These are phyloP conservation scores for Anthrax anthrax DNA, from an alignment of 2,888 invertebrate genomes.

Conservation along the genomic window DNA sequence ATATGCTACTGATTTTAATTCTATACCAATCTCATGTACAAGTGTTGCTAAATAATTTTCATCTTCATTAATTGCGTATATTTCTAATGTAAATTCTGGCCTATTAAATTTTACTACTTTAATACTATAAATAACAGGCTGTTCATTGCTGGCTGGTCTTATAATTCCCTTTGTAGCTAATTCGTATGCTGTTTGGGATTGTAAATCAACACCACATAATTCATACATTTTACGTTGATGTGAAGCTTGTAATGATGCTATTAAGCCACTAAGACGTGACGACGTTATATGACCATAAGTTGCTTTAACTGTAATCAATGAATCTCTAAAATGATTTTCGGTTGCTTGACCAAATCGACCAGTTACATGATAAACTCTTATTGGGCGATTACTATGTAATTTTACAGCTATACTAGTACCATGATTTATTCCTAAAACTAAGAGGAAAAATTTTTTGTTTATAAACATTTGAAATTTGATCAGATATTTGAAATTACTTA, in stretches of 20 bases:
- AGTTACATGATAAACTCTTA: constrained; percentile 57
- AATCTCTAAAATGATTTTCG: constrained; percentile 54
- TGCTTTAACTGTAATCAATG: constrained; percentile 53
- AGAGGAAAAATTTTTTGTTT: constrained; percentile 13
- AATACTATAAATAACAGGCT: constrained; percentile 72
- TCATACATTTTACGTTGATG: constrained; percentile 79
- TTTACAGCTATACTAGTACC: constrained; percentile 43
- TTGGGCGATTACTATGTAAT: constrained; percentile 45
- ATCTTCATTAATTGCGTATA: constrained; percentile 76
- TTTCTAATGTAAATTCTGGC: constrained; percentile 77
- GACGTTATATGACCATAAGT: constrained; percentile 55
- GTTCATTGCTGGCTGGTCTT: constrained; percentile 51
- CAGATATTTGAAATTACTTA: constrained; percentile 38
- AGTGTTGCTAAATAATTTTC: constrained; percentile 60
- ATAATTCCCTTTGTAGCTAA: constrained; percentile 69
- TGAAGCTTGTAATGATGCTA: constrained; percentile 67
- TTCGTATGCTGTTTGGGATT: constrained; percentile 82
- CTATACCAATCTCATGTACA: constrained; percentile 71
- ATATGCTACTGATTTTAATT: constrained; percentile 64
- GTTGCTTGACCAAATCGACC: constrained; percentile 66
- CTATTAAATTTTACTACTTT: constrained; percentile 67
- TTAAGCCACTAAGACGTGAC: constrained; percentile 53
- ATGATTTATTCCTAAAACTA: constrained; percentile 59
- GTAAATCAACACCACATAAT: constrained; percentile 61
- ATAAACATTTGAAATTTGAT: too few species aligned